Conservation (phyloP, 2,113 vertebrate genomes). For the Pollimyrus isidori region DNA sequence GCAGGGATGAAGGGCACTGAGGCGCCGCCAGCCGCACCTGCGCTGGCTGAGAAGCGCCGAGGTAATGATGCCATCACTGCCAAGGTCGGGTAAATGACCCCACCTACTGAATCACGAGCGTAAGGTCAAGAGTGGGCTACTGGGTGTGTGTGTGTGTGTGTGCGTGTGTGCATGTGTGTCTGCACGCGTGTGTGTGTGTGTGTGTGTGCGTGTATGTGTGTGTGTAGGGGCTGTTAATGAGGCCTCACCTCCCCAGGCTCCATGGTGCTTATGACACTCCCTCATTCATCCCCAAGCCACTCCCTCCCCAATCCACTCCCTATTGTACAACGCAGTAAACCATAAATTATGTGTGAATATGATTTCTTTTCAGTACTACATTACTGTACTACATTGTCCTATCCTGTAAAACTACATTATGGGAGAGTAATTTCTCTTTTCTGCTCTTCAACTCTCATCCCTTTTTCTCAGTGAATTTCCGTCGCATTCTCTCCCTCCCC, state of each 20-base stretch:
- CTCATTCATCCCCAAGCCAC: no score
- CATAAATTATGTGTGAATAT: not conserved
- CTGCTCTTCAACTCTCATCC: not conserved
- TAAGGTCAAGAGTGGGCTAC: no score
- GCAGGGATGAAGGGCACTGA: not conserved
- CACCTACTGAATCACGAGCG: not conserved
- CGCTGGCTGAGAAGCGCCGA: constrained; percentile 49
- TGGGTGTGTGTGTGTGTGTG: not conserved
- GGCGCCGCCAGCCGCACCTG: constrained; percentile 29
- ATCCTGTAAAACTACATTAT: not conserved
- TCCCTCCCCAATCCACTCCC: no score
- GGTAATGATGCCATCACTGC: constrained; percentile 41
- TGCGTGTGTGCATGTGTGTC: not conserved
- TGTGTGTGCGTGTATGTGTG: not conserved
- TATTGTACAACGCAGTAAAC: not conserved
- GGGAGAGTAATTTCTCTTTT: not conserved
- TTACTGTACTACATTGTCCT: not conserved
- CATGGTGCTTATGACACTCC: not conserved
- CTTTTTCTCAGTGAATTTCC: constrained; percentile 19
- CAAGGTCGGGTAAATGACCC: constrained; percentile 25
- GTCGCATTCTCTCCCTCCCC: not conserved
- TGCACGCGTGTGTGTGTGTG: not conserved
- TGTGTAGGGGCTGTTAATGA: constrained; percentile 36
- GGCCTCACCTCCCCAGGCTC: constrained; percentile 12
- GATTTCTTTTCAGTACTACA: not conserved